Conservation (phyloP, 2,888 invertebrate genomes). For the Eurytoma californica region DNA sequence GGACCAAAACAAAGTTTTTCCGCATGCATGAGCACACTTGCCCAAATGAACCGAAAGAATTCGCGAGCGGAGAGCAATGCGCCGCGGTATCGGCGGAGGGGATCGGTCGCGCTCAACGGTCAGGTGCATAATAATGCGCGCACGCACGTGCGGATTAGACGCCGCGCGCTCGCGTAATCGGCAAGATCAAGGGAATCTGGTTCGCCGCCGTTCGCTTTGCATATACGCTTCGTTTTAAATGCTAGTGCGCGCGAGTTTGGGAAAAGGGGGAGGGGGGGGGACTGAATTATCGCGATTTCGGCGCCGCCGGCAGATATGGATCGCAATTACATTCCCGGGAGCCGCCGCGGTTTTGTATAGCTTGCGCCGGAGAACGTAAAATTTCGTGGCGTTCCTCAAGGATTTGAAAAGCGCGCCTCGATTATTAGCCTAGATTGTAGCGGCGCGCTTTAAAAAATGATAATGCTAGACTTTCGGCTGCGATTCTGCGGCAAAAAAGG, state of each 20-base stretch:
- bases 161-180: slow-evolving; percentile 18
- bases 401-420: too few relatives aligned
- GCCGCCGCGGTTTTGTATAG: not conserved
- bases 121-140: slow-evolving; percentile 55
- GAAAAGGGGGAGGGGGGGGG: not conserved
- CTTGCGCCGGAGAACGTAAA: too few relatives aligned
- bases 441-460: too few relatives aligned
- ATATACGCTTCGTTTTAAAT: slow-evolving; percentile 11
- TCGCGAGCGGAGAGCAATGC: not conserved
- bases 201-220: slow-evolving; percentile 54
- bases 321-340: not conserved
- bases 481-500: too few relatives aligned
- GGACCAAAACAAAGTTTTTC: too few relatives aligned
- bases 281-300: slow-evolving; percentile 14
- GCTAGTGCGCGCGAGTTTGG: not conserved
- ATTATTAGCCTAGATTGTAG: too few relatives aligned
- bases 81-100: not conserved
- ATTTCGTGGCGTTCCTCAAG: too few relatives aligned
- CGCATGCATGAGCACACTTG: too few relatives aligned
- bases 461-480: not conserved
- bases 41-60: not conserved
- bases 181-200: slow-evolving; percentile 70
- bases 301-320: not conserved
- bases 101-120: slow-evolving; percentile 28
- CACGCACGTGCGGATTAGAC: slow-evolving; percentile 28